Evolutionary conservation across 2,797 vertebrate genomes (phyloP).

Genomic region (Pelodytes ibericus): DNA sequence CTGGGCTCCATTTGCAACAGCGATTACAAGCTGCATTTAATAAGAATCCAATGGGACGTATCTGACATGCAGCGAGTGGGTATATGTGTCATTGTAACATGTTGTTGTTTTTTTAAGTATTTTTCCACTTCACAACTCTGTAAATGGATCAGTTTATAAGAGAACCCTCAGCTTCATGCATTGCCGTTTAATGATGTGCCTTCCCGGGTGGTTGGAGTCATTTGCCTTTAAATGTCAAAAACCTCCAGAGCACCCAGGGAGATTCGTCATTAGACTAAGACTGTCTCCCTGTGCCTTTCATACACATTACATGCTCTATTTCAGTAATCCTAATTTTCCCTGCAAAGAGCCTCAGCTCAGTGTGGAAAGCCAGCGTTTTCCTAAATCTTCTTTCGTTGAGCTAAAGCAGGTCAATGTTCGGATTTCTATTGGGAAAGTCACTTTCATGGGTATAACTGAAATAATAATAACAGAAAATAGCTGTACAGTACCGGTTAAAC

Average conservation of each 20-base stretch:
- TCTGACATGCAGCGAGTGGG: background rate
- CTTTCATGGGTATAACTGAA: no score
- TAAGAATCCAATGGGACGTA: background rate
- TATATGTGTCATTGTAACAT: slow-evolving; percentile 1
- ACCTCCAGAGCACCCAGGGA: slow-evolving; percentile 41
- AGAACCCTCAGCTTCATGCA: slow-evolving; percentile 19
- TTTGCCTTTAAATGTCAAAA: slow-evolving; percentile 25
- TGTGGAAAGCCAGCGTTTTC: background rate
- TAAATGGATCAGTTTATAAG: slow-evolving; percentile 30
- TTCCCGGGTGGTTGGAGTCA: slow-evolving; percentile 39
- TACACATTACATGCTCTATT: slow-evolving; percentile 51
- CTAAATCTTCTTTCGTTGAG: no score
- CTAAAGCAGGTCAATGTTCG: background rate
- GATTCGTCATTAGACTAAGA: slow-evolving; percentile 28
- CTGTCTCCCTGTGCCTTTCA: slow-evolving; percentile 14
- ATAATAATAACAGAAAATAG: no score
- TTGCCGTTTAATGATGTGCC: slow-evolving; percentile 40
- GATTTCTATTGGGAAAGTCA: background rate
- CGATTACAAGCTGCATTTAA: background rate
- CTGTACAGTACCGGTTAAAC: no score
- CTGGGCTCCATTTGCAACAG: no score
- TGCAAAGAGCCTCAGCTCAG: background rate
- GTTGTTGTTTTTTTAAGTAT: no score
- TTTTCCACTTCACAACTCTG: slow-evolving; percentile 1
- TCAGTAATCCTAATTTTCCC: slow-evolving; percentile 34